Conservation (phyloP, 2,888 invertebrate genomes). For the Gisinianus flammeolus region DNA sequence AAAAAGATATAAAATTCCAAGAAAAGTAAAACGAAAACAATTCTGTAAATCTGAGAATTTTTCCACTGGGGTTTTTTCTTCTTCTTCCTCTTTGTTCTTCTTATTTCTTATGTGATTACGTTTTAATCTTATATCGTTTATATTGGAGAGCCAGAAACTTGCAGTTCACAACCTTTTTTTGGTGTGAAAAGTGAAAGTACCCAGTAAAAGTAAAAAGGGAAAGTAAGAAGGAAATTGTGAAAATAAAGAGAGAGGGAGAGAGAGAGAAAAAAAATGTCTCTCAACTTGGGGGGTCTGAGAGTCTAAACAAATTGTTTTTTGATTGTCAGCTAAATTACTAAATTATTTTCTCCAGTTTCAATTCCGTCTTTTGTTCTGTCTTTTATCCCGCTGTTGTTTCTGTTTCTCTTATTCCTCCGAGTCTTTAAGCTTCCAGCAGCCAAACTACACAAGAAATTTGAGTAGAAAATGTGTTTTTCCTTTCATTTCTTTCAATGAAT, state of each 20-base stretch:
- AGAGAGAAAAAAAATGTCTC: neutral
- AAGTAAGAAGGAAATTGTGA: neutral
- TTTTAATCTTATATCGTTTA: conserved; percentile 17
- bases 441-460: too few species aligned
- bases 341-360: neutral
- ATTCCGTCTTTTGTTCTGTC: neutral
- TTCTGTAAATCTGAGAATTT: neutral
- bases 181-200: too few species aligned
- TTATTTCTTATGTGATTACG: conserved; percentile 17
- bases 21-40: neutral
- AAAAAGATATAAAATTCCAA: neutral
- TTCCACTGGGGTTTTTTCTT: neutral
- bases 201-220: neutral
- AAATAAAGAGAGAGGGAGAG: neutral
- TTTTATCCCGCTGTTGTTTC: neutral
- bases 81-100: neutral
- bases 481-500: too few species aligned
- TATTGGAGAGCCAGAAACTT: neutral
- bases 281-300: conserved; percentile 10
- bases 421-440: too few species aligned
- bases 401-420: too few species aligned
- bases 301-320: conserved; percentile 22
- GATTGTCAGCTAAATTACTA: conserved; percentile 25
- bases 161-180: too few species aligned
- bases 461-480: too few species aligned